Base-by-base conservation (phyloP, 2,888 invertebrate species). In the Melinopterus prodromus region DNA sequence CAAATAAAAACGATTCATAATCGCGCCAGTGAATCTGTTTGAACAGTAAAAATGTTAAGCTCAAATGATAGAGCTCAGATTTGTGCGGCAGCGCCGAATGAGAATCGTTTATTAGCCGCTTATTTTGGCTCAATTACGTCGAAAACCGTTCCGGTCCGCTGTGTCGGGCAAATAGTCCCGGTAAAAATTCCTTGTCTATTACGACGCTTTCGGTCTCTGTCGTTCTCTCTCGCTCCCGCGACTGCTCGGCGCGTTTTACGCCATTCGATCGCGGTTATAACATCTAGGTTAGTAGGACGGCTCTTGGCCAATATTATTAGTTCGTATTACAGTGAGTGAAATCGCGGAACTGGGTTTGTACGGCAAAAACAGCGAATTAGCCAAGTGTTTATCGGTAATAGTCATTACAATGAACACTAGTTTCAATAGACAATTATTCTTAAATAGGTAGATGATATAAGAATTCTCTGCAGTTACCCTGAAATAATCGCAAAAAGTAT, bases 241-340 rank as follows among this genome's bases (percentile, higher is more conserved):
- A 12, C 53, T 53, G 9, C 53, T 53, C 53, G 12, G 12, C 53
- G 53, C 53, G 53, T 53, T 53, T 53, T 53, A 53, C 53, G 53
- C 53, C 53, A 53, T 53, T 53, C 53, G 53, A 53, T 53, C 53
- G 53, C 53, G 53, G 53, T 53, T 53, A 53, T 53, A 53, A 53
- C 53, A 53, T 53, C 53, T 53, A 53, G 53, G 53, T 53, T 53
- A 53, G 53, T 53, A 53, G 53, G 53, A 53, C 53, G 53, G 12
- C 80, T 80, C 82, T 83, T 82, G 80, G 82, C 82, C 82, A 84
- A 84, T 84, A 83, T 83, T 81, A 82, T 80, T 82, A 82, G 80
- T 81, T 80, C 81, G 80, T 82, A 80, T 80, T 83, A 80, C 80
- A 75, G 53, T 53, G 80, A 80, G 53, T 53, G 80, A 80, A 80